phyloP scores from a whole-genome alignment of 1,140 invertebrate species.

The Drosophila varians region DNA sequence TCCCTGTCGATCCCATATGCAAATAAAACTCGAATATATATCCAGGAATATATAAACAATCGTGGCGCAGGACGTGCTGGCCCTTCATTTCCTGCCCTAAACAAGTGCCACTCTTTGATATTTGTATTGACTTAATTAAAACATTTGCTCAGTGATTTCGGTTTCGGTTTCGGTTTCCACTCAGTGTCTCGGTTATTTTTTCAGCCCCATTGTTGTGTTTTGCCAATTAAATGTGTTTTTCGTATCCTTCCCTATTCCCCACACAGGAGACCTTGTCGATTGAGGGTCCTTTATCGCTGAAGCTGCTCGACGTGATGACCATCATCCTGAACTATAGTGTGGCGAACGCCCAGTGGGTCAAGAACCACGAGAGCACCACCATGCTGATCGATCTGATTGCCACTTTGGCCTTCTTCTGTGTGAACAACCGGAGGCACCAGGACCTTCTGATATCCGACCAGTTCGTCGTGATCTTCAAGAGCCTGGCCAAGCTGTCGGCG shows the following conservation, averaged over 20 bases:
- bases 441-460: conserved; percentile 75
- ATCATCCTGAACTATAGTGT: conserved; percentile 93
- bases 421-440: conserved; percentile 85
- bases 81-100: conserved; percentile 72
- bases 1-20: conserved; percentile 55
- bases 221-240: conserved; percentile 65
- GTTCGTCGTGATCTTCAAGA: conserved; percentile 77
- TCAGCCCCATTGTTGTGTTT: conserved; percentile 30
- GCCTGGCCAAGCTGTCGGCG: conserved; percentile 68
- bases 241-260: neutral
- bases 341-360: conserved; percentile 83
- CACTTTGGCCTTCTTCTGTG: conserved; percentile 84
- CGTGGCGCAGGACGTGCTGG: conserved; percentile 30
- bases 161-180: neutral
- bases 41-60: conserved; percentile 32
- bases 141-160: conserved; percentile 76
- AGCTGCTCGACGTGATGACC: conserved; percentile 94
- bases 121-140: conserved; percentile 82
- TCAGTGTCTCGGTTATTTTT: conserved; percentile 19
- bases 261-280: conserved; percentile 92
- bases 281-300: conserved; percentile 91
- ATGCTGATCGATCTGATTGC: conserved; percentile 85
- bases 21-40: conserved; percentile 61
- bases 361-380: conserved; percentile 83
- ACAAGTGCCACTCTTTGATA: conserved; percentile 76